Percentiles rank a stretch among this genome's conserved stretches.
Conservation (phyloP, 2,797 vertebrate genomes). For the Anabacerthia variegaticeps region DNA sequence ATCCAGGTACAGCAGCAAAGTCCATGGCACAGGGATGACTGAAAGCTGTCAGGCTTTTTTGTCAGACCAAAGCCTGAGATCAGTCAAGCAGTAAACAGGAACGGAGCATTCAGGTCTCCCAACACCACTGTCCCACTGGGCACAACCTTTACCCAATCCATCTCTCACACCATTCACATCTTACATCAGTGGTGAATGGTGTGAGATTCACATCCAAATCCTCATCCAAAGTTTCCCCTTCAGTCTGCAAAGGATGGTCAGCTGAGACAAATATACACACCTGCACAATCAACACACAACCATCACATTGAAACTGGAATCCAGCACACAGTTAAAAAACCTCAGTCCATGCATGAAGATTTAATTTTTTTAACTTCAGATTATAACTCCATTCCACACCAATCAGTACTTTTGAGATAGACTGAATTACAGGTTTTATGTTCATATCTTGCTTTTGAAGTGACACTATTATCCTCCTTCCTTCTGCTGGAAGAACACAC, state of each 20-base stretch:
- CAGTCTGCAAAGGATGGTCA: background rate
- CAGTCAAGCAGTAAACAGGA: background rate
- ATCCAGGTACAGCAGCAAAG: background rate
- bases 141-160: accelerated
- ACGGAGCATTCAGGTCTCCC: background rate
- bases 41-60: background rate
- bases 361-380: background rate
- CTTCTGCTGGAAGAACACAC: background rate
- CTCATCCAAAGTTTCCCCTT: background rate
- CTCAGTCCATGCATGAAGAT: background rate
- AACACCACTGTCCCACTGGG: background rate
- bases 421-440: background rate
- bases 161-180: background rate
- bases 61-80: background rate
- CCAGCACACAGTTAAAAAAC: background rate
- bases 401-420: background rate
- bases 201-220: background rate
- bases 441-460: background rate
- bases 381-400: background rate
- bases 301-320: background rate
- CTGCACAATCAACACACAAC: background rate
- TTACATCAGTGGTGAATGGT: too few relatives aligned
- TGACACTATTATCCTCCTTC: background rate
- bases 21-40: background rate
- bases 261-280: background rate